These are phyloP conservation scores for Benthosema pterotum DNA, from an alignment of 2,797 vertebrate genomes.

Conservation along the genomic window DNA sequence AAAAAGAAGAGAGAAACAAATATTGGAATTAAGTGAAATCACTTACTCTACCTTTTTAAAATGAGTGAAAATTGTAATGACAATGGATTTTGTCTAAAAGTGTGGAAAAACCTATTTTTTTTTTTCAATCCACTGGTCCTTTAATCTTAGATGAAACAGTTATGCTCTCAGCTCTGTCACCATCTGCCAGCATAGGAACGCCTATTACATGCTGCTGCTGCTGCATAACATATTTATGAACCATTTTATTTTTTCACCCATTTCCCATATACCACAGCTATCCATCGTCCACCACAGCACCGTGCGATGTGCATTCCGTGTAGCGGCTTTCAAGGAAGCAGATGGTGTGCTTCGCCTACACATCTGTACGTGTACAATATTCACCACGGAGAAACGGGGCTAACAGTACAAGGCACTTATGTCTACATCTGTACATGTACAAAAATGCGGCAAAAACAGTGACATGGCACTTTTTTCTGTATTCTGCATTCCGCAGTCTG, in stretches of 20 bases:
- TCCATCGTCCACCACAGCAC: constrained; percentile 28
- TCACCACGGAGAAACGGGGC: neutral
- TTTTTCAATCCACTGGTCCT: no score
- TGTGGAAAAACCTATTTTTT: constrained; percentile 20
- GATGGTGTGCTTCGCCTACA: neutral
- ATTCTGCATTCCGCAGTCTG: no score
- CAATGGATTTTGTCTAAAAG: no score
- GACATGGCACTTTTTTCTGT: constrained; percentile 34
- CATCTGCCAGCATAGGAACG: constrained; percentile 13
- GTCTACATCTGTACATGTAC: neutral
- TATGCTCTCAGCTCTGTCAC: constrained; percentile 21
- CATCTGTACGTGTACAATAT: no score
- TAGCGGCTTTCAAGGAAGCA: constrained; percentile 16
- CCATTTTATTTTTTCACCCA: neutral
- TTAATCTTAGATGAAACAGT: constrained; percentile 49
- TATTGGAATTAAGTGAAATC: no score
- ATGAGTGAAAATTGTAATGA: no score
- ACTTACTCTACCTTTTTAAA: no score
- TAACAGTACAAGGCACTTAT: neutral
- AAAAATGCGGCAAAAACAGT: constrained; percentile 15
- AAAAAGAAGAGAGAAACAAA: no score
- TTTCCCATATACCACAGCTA: constrained; percentile 10
- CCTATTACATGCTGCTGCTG: constrained; percentile 41
- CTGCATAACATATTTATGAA: constrained; percentile 27
- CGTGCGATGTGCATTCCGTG: constrained; percentile 9